Percentiles rank a stretch among this genome's conserved stretches.
Conservation (phyloP, 2,888 invertebrate genomes). For the Spicauda simplicius region DNA sequence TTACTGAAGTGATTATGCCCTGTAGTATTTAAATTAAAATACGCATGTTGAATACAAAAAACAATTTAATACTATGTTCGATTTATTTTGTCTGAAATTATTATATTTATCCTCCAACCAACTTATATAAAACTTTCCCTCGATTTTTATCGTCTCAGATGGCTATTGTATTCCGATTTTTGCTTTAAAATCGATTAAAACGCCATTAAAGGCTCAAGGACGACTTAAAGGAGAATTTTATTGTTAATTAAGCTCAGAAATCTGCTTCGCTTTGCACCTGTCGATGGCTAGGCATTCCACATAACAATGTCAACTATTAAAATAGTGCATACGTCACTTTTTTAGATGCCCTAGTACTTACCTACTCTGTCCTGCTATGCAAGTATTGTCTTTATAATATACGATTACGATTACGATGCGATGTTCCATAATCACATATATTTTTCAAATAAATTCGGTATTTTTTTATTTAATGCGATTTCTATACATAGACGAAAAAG, state of each 20-base stretch:
- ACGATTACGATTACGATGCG: conserved; percentile 22
- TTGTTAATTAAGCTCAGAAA: conserved; percentile 51
- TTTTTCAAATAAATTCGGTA: too few species aligned
- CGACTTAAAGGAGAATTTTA: conserved; percentile 9
- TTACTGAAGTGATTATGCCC: background rate
- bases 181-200: conserved; percentile 27
- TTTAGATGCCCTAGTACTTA: conserved; percentile 5
- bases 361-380: background rate
- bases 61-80: background rate
- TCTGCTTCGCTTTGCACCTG: conserved; percentile 43
- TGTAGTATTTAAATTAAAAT: background rate
- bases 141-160: conserved; percentile 13
- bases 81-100: background rate
- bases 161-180: conserved; percentile 16
- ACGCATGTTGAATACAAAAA: background rate
- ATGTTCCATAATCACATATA: background rate
- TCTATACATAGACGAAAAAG: too few species aligned
- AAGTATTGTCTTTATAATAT: conserved; percentile 17
- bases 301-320: conserved; percentile 38
- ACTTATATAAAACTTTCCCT: conserved; percentile 1
- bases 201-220: conserved; percentile 30
- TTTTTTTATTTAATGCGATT: too few species aligned
- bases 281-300: conserved; percentile 38
- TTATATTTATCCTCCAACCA: conserved; percentile 5
- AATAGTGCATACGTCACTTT: conserved; percentile 16